A percentile compares a stretch with the other conserved stretches of the same genome.
Conservation (phyloP, 2,888 invertebrate species). For the Epirrhoe tristata region DNA sequence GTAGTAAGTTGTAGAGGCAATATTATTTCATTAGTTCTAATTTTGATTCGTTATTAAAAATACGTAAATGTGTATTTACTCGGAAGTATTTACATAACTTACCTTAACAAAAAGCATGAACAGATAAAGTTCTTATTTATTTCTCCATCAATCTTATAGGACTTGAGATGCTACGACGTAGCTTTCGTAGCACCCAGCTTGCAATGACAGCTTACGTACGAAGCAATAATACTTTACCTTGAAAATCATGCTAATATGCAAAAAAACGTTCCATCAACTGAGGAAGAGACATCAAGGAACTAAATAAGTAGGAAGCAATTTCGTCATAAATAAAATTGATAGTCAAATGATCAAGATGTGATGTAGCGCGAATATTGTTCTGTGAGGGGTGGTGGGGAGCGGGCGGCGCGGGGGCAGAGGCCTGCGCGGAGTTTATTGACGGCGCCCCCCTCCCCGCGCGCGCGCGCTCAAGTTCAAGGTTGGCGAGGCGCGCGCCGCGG, state of each 20-base stretch:
- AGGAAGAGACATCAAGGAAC: constrained; percentile 2
- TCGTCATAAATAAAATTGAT: constrained; percentile 14
- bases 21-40: too few relatives aligned
- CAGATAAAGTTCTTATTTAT: too few relatives aligned
- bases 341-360: constrained; percentile 30
- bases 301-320: constrained; percentile 14
- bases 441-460: constrained; percentile 74
- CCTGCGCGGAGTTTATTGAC: constrained; percentile 83
- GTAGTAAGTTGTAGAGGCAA: too few relatives aligned
- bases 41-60: too few relatives aligned
- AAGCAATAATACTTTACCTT: neutral
- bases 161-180: neutral
- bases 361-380: constrained; percentile 38
- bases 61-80: too few relatives aligned
- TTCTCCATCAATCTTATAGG: neutral
- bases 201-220: neutral
- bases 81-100: too few relatives aligned
- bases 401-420: constrained; percentile 72
- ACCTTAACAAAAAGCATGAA: too few relatives aligned
- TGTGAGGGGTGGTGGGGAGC: constrained; percentile 48
- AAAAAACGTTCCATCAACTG: neutral
- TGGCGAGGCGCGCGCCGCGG: constrained; percentile 86
- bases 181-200: neutral
- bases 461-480: constrained; percentile 85
- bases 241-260: neutral